Evolutionary conservation across 2,113 vertebrate genomes (phyloP).

Genomic region (Channa argus): DNA sequence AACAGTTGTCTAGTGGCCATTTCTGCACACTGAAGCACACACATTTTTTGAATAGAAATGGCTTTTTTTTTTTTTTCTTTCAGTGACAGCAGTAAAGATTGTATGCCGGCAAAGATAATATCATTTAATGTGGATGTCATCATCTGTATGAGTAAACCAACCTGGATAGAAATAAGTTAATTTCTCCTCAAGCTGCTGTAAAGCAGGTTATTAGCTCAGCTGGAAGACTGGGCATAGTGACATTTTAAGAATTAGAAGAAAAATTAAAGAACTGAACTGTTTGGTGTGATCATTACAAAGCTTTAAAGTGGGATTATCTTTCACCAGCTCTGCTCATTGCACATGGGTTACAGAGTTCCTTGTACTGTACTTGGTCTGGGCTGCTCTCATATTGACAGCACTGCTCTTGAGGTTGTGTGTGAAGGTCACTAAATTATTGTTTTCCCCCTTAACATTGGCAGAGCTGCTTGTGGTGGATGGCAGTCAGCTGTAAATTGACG

Average conservation of each 20-base stretch:
- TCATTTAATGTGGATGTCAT: constrained; percentile 27
- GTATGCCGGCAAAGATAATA: constrained; percentile 9
- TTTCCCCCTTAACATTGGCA: constrained; percentile 15
- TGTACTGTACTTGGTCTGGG: constrained; percentile 56
- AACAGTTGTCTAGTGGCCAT: no score
- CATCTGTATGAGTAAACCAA: constrained; percentile 24
- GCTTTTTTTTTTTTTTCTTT: no score
- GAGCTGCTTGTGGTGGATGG: constrained; percentile 33
- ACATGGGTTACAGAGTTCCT: constrained; percentile 35
- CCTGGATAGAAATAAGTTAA: constrained; percentile 26
- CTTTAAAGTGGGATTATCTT: constrained; percentile 1
- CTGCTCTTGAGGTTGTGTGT: constrained; percentile 46
- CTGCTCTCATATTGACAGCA: constrained; percentile 46
- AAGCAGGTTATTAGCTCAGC: constrained; percentile 44
- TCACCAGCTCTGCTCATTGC: not conserved
- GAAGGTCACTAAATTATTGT: constrained; percentile 68
- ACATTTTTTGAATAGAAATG: not conserved
- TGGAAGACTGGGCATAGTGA: constrained; percentile 22
- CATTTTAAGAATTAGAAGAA: constrained; percentile 19
- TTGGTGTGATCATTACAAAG: not conserved
- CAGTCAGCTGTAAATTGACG: constrained; percentile 47
- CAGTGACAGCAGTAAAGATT: not conserved
- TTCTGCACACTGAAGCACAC: not conserved
- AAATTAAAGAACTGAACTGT: constrained; percentile 4
- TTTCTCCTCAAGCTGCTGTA: constrained; percentile 42